Evolutionary conservation across 2,888 invertebrate genomes (phyloP).

Genomic region (Tromatobia lineatoria): DNA sequence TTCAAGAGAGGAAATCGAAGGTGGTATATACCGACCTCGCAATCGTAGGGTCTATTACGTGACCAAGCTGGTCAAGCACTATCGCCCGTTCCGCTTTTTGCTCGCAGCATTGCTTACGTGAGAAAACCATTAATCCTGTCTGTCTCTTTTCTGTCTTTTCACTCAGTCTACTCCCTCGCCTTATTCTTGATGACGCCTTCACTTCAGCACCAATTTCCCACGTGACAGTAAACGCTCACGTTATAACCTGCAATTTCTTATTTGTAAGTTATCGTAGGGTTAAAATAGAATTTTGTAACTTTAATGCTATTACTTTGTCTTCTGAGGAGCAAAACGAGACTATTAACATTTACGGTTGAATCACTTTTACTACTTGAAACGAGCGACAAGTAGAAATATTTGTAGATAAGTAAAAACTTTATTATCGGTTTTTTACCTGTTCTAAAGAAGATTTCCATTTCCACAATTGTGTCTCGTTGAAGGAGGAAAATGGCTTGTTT

Average conservation of each 20-base stretch:
- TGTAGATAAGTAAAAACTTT: background rate
- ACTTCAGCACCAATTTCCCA: background rate
- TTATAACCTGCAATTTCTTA: slow-evolving; percentile 6
- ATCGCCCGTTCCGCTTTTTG: slow-evolving; percentile 27
- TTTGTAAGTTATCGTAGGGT: background rate
- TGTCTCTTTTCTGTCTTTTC: slow-evolving; percentile 3
- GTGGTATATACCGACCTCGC: slow-evolving; percentile 20
- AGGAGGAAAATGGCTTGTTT: background rate
- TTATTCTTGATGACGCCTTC: slow-evolving; percentile 10
- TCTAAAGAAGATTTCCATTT: slow-evolving; percentile 3
- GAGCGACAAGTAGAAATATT: background rate
- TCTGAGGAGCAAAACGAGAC: background rate
- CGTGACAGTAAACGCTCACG: background rate
- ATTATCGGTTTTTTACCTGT: background rate
- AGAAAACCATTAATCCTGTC: slow-evolving; percentile 34
- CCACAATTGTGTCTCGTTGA: background rate
- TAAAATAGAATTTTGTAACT: background rate
- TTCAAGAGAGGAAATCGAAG: background rate
- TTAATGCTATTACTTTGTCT: too few species aligned
- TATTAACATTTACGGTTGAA: background rate
- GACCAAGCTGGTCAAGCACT: slow-evolving; percentile 47
- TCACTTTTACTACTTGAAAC: background rate
- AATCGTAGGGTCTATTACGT: slow-evolving; percentile 28
- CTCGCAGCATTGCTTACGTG: slow-evolving; percentile 15
- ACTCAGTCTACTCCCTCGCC: background rate